Percentiles rank a stretch among this genome's conserved stretches.
phyloP scores from a whole-genome alignment of 1,140 invertebrate genomes.

The Zaprionus africanus region DNA sequence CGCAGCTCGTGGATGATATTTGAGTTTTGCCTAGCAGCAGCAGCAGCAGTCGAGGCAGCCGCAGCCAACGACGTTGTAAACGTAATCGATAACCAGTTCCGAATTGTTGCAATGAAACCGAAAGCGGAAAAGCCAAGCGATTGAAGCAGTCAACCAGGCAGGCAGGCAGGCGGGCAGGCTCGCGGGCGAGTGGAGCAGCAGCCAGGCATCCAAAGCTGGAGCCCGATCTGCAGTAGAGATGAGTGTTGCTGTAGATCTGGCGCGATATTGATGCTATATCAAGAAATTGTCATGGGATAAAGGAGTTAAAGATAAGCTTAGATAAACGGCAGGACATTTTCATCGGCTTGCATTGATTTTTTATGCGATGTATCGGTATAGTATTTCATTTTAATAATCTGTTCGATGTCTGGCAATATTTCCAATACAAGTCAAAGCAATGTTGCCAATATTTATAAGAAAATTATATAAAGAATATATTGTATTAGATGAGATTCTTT shows the following conservation, averaged over 20 bases:
- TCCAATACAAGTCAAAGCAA: no score
- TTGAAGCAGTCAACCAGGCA: slow-evolving; percentile 53
- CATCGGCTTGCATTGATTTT: background rate
- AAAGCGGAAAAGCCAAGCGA: slow-evolving; percentile 78
- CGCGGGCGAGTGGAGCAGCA: slow-evolving; percentile 28
- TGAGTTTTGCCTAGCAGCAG: slow-evolving; percentile 75
- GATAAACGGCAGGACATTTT: background rate
- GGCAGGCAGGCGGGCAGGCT: slow-evolving; percentile 27
- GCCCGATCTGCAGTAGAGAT: slow-evolving; percentile 7
- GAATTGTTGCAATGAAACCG: slow-evolving; percentile 82
- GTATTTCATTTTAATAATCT: no score
- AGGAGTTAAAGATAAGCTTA: background rate
- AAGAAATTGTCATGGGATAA: background rate
- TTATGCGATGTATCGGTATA: background rate
- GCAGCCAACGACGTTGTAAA: slow-evolving; percentile 48
- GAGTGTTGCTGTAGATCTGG: background rate
- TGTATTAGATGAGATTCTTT: background rate
- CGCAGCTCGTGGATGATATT: slow-evolving; percentile 66
- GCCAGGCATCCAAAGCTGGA: slow-evolving; percentile 22
- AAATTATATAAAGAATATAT: no score
- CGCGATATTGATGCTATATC: background rate
- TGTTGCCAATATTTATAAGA: no score
- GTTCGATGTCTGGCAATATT: no score
- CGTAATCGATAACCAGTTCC: slow-evolving; percentile 82
- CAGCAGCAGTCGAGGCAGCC: slow-evolving; percentile 18